These are phyloP conservation scores for Stenoptilia bipunctidactyla DNA, from an alignment of 2,888 invertebrate genomes.

Conservation along the genomic window DNA sequence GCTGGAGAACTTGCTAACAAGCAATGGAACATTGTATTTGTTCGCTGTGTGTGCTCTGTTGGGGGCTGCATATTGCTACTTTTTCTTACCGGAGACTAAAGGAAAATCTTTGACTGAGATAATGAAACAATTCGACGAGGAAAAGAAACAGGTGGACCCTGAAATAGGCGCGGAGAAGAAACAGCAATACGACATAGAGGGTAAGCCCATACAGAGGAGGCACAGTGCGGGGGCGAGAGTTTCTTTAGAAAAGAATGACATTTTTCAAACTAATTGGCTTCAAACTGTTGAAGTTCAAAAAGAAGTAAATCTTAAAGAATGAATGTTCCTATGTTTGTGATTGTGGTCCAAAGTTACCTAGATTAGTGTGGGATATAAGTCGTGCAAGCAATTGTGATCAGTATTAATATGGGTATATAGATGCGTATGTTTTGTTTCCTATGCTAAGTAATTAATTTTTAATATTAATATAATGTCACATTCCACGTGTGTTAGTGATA, in stretches of 20 bases:
- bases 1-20: slow-evolving; percentile 64
- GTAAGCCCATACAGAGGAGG: slow-evolving; percentile 43
- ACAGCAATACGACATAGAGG: slow-evolving; percentile 28
- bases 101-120: slow-evolving; percentile 78
- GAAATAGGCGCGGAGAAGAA: slow-evolving; percentile 38
- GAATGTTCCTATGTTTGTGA: slow-evolving; percentile 14
- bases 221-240: slow-evolving; percentile 54
- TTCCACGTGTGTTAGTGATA: slow-evolving; percentile 29
- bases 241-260: slow-evolving; percentile 44
- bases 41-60: slow-evolving; percentile 73
- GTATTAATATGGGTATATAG: slow-evolving; percentile 39
- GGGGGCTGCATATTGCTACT: slow-evolving; percentile 72
- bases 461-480: slow-evolving; percentile 20
- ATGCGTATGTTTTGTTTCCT: slow-evolving; percentile 16
- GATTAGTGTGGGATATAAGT: neutral
- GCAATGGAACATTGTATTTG: slow-evolving; percentile 75
- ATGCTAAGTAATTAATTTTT: slow-evolving; percentile 1
- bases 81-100: slow-evolving; percentile 78
- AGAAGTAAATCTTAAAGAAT: slow-evolving; percentile 1
- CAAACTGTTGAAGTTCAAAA: slow-evolving; percentile 28
- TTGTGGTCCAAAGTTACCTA: slow-evolving; percentile 9
- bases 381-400: slow-evolving; percentile 30
- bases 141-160: slow-evolving; percentile 42
- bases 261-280: slow-evolving; percentile 31
- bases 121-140: slow-evolving; percentile 72